These are phyloP conservation scores for Drosophila prolongata DNA, from an alignment of 2,888 invertebrate genomes.

Conservation along the genomic window DNA sequence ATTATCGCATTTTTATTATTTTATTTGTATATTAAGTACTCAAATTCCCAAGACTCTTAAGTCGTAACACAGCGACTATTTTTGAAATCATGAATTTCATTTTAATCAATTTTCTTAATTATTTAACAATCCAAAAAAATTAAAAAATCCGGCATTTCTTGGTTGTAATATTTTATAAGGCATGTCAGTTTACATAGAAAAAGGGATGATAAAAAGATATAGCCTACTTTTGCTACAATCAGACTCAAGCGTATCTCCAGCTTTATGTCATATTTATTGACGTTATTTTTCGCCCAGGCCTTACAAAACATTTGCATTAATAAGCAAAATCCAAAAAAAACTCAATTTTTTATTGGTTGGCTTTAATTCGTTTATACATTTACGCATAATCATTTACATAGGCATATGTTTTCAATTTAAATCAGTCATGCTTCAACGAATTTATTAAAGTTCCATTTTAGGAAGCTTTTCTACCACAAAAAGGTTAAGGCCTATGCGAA, in stretches of 20 bases:
- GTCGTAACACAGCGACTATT: too few relatives aligned
- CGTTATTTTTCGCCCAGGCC: not conserved
- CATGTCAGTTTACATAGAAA: too few relatives aligned
- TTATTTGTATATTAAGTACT: too few relatives aligned
- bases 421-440: conserved; percentile 4
- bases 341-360: not conserved
- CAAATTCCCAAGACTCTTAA: too few relatives aligned
- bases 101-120: too few relatives aligned
- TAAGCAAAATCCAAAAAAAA: not conserved
- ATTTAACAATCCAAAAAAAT: too few relatives aligned
- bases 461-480: conserved; percentile 1
- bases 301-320: not conserved
- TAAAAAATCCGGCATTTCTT: too few relatives aligned
- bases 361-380: conserved; percentile 1
- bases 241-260: not conserved
- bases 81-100: too few relatives aligned
- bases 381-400: conserved; percentile 21
- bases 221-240: not conserved
- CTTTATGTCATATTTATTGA: not conserved
- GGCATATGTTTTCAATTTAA: conserved; percentile 26
- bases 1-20: too few relatives aligned
- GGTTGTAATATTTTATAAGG: too few relatives aligned
- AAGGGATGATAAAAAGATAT: not conserved
- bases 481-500: conserved; percentile 1
- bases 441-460: conserved; percentile 18